A percentile compares a stretch with the other conserved stretches of the same genome.
These are phyloP conservation scores for Jaculus jaculus DNA, from an alignment of 2,113 vertebrate genomes.

Conservation along the genomic window DNA sequence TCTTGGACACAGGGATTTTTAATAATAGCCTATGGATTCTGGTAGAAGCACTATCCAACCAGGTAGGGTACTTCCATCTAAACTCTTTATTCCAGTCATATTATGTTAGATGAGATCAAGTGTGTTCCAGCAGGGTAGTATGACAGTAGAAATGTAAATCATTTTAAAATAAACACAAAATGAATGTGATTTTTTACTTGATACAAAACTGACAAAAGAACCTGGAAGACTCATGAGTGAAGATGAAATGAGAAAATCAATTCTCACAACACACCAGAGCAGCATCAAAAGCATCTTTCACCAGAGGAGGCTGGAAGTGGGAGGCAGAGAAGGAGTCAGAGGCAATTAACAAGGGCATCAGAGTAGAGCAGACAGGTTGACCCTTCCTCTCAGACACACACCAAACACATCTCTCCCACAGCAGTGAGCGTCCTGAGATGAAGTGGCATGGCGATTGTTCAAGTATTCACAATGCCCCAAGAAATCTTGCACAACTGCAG, in stretches of 20 bases:
- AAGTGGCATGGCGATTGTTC: not conserved
- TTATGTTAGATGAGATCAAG: too few species aligned
- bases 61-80: too few species aligned
- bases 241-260: constrained; percentile 29
- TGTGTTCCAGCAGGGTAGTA: too few species aligned
- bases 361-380: not conserved
- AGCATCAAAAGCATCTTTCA: not conserved
- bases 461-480: not conserved
- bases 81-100: too few species aligned
- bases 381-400: not conserved
- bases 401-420: not conserved
- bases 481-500: not conserved
- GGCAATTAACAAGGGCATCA: not conserved
- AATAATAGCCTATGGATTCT: too few species aligned
- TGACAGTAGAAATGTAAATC: too few species aligned
- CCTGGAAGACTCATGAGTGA: constrained; percentile 3
- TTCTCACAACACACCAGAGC: not conserved
- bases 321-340: not conserved
- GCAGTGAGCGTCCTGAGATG: not conserved
- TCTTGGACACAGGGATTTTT: too few species aligned
- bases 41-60: too few species aligned
- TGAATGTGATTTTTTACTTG: not conserved
- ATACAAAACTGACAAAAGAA: constrained; percentile 34
- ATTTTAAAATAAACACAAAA: not conserved
- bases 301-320: not conserved